These are phyloP conservation scores for Cassiopea xamachana DNA, from an alignment of 30 jellyfish, hydroid and myxozoan genomes.

Conservation along the genomic window DNA sequence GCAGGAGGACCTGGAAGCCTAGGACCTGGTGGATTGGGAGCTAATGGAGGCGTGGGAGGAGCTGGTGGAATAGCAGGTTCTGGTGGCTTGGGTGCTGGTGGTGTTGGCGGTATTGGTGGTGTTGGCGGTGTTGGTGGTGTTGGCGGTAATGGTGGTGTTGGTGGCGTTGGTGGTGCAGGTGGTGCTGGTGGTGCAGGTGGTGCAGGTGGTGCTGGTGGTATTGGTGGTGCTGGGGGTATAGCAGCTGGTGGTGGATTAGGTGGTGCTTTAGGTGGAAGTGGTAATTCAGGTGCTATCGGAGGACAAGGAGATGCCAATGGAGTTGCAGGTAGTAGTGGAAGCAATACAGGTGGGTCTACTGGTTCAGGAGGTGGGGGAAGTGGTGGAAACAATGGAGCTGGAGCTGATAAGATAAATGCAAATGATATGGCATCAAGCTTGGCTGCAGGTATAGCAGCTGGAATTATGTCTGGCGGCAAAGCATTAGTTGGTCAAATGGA, in stretches of 20 bases:
- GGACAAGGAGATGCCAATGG: slow-evolving; percentile 15
- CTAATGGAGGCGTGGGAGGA: slow-evolving; percentile 22
- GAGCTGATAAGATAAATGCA: slow-evolving; percentile 28
- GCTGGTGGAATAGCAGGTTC: slow-evolving; percentile 62
- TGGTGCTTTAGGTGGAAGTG: slow-evolving; percentile 35
- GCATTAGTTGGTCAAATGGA: slow-evolving; percentile 81
- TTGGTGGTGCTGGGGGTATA: slow-evolving; percentile 53
- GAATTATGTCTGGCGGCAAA: slow-evolving; percentile 89
- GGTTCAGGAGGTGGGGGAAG: slow-evolving; percentile 55
- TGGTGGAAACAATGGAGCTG: slow-evolving; percentile 51
- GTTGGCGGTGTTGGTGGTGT: slow-evolving; percentile 45
- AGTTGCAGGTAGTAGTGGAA: slow-evolving; percentile 44
- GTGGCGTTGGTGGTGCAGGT: slow-evolving; percentile 33
- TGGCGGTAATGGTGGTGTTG: slow-evolving; percentile 63
- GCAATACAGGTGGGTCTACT: slow-evolving; percentile 37
- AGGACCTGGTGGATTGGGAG: slow-evolving; percentile 9
- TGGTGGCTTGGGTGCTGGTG: slow-evolving; percentile 46
- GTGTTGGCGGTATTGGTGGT: slow-evolving; percentile 25
- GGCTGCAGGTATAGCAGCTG: slow-evolving; percentile 99
- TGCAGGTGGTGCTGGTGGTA: slow-evolving; percentile 51
- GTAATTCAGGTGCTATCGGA: slow-evolving; percentile 34
- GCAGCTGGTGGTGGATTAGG: slow-evolving; percentile 52
- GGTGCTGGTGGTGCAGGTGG: slow-evolving; percentile 23
- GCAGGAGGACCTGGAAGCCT: slow-evolving; percentile 24
- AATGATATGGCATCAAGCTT: slow-evolving; percentile 89